Percentiles rank a stretch among this genome's conserved stretches.
Evolutionary conservation across 2,888 invertebrate genomes (phyloP).

Genomic region (Notocelia uddmanniana): DNA sequence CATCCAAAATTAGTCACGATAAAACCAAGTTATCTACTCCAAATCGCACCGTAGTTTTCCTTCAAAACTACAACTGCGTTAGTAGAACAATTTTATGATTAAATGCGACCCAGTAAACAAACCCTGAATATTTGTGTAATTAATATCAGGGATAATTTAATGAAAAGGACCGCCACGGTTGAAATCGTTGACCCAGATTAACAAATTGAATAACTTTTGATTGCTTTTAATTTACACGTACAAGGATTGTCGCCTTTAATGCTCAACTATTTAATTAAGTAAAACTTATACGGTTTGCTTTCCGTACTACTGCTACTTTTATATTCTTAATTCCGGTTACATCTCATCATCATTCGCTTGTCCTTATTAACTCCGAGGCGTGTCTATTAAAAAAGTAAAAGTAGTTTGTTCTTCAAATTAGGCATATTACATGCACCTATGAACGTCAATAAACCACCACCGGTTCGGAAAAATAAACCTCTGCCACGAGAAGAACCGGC

Average conservation of each 20-base stretch:
- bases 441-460: too few species aligned
- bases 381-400: too few species aligned
- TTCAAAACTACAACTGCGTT: neutral
- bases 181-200: constrained; percentile 30
- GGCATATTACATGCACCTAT: too few species aligned
- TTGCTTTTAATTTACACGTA: constrained; percentile 27
- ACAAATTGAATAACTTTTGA: constrained; percentile 40
- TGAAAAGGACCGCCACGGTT: constrained; percentile 22
- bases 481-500: too few species aligned
- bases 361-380: too few species aligned
- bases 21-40: neutral
- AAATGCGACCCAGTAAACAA: neutral
- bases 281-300: neutral
- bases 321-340: neutral
- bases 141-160: constrained; percentile 31
- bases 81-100: constrained; percentile 3
- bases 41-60: neutral
- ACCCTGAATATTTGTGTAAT: constrained; percentile 23
- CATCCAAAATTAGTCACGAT: neutral
- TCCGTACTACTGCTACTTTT: neutral
- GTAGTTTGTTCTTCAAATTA: too few species aligned
- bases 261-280: neutral
- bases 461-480: too few species aligned
- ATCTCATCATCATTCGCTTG: neutral
- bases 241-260: neutral